Percentiles rank a stretch among this genome's conserved stretches.
Conservation (phyloP, 2,888 invertebrate genomes). For the Epiblema foenella region DNA sequence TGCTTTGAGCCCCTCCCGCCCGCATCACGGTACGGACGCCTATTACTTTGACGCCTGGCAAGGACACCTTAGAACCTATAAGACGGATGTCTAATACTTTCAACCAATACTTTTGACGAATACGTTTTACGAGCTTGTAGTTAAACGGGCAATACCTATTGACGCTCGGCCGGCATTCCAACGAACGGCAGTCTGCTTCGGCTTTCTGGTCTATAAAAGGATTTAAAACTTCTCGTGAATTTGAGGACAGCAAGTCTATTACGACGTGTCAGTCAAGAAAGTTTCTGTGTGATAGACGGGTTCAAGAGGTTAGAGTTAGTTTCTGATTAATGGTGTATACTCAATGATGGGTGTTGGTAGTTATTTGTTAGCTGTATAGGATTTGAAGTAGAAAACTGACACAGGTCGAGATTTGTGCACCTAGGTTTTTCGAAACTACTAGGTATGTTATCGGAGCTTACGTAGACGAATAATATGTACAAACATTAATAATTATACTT, state of each 20-base stretch:
- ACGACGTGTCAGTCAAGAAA: constrained; percentile 52
- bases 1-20: constrained; percentile 62
- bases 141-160: constrained; percentile 83
- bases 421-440: neutral
- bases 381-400: neutral
- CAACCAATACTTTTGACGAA: constrained; percentile 17
- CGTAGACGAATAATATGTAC: too few relatives aligned
- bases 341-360: constrained; percentile 1
- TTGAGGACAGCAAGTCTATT: constrained; percentile 64
- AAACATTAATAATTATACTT: too few relatives aligned
- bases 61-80: constrained; percentile 16
- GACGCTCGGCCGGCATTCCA: constrained; percentile 80
- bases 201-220: constrained; percentile 78
- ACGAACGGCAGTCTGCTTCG: constrained; percentile 77
- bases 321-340: constrained; percentile 7
- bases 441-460: neutral
- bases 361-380: neutral
- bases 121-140: constrained; percentile 55
- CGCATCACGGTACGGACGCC: constrained; percentile 60
- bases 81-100: constrained; percentile 22
- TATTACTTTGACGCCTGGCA: constrained; percentile 26
- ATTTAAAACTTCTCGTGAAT: constrained; percentile 71
- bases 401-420: neutral
- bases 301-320: constrained; percentile 27
- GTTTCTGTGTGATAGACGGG: constrained; percentile 29